Evolutionary conservation across 1,140 invertebrate genomes (phyloP).

Genomic region (Tachypleus tridentatus): DNA sequence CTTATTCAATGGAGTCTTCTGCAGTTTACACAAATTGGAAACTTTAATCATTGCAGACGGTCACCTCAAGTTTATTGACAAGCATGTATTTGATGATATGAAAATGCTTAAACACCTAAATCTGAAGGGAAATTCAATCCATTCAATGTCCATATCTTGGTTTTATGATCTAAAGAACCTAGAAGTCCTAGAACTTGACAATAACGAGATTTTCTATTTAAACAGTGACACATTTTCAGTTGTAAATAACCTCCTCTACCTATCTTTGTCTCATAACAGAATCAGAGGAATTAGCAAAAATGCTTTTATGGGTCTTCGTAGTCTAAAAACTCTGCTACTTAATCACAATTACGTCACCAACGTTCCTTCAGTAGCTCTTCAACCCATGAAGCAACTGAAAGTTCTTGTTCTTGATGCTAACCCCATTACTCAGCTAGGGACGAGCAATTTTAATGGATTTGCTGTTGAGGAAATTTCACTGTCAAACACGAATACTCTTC

Average conservation of each 20-base stretch:
- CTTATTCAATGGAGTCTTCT: constrained; percentile 62
- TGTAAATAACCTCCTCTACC: constrained; percentile 46
- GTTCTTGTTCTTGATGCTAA: constrained; percentile 68
- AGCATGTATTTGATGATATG: constrained; percentile 45
- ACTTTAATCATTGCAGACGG: constrained; percentile 38
- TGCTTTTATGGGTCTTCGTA: constrained; percentile 64
- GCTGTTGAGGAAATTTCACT: constrained; percentile 30
- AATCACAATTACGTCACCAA: constrained; percentile 26
- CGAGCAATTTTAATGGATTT: constrained; percentile 30
- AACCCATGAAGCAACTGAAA: constrained; percentile 42
- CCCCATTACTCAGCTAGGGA: constrained; percentile 39
- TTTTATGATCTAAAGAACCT: constrained; percentile 25
- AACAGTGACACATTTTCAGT: constrained; percentile 58
- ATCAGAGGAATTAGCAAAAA: constrained; percentile 75
- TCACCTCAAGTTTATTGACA: constrained; percentile 47
- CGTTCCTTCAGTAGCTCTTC: constrained; percentile 25
- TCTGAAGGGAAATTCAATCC: constrained; percentile 51
- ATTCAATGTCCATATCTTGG: constrained; percentile 28
- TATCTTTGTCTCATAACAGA: constrained; percentile 68
- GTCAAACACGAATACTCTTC: constrained; percentile 31
- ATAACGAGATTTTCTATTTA: constrained; percentile 71
- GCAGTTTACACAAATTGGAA: constrained; percentile 56
- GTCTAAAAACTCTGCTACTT: constrained; percentile 23
- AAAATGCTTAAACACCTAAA: constrained; percentile 59
- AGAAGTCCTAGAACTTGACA: constrained; percentile 51